Percentiles rank a stretch among this genome's conserved stretches.
phyloP scores from a whole-genome alignment of 2,888 invertebrate genomes.

The Seira sanloemensis region DNA sequence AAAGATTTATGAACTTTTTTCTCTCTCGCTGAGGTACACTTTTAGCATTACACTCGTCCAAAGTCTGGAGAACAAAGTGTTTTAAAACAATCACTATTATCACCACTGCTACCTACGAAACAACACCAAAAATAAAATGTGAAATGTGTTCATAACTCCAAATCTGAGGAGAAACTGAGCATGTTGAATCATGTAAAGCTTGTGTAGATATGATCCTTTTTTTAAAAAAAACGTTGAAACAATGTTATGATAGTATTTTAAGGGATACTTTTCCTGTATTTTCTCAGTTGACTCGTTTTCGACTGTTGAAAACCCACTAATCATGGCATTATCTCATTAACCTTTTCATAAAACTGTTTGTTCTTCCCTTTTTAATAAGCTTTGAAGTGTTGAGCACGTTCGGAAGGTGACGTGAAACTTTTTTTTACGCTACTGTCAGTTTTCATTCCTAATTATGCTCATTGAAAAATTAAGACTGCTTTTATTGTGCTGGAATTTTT shows the following conservation, averaged over 20 bases:
- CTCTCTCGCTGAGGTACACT: not conserved
- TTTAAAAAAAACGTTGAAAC: not conserved
- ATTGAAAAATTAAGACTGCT: no score
- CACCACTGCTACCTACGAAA: not conserved
- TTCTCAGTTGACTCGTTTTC: constrained; percentile 2
- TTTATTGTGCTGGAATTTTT: no score
- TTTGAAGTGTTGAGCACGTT: not conserved
- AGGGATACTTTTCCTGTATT: not conserved
- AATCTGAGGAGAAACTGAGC: not conserved
- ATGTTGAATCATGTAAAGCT: constrained; percentile 1
- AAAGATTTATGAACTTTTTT: constrained; percentile 60
- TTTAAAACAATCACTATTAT: constrained; percentile 18
- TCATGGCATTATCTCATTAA: constrained; percentile 62
- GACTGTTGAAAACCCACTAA: constrained; percentile 25
- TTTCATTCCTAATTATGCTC: not conserved
- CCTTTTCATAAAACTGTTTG: constrained; percentile 25
- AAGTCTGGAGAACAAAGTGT: not conserved
- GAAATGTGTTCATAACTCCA: constrained; percentile 9
- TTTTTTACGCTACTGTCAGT: constrained; percentile 5
- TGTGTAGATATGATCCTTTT: constrained; percentile 3
- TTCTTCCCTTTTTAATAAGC: constrained; percentile 11
- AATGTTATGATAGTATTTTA: no score
- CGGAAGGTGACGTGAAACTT: not conserved
- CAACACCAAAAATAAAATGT: constrained; percentile 7
- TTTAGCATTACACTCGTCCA: not conserved